These are phyloP conservation scores for Notodonta ziczac DNA, from an alignment of 2,888 invertebrate species.

Conservation along the genomic window DNA sequence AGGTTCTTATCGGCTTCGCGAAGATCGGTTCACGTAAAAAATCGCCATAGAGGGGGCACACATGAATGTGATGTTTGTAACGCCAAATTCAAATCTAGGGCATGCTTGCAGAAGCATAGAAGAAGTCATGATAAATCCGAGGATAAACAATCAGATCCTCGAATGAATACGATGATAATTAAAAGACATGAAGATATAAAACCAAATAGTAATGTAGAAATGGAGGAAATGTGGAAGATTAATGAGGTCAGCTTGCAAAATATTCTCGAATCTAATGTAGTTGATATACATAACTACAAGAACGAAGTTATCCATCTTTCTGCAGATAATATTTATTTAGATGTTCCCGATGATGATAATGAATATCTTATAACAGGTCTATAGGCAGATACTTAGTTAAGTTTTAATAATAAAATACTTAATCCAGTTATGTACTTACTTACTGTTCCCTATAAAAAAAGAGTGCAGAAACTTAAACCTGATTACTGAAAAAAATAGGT, in stretches of 20 bases:
- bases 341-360: conserved; percentile 39
- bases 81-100: conserved; percentile 55
- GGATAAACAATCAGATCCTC: not conserved
- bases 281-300: conserved; percentile 17
- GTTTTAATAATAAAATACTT: too few relatives aligned
- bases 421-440: too few relatives aligned
- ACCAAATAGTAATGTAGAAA: not conserved
- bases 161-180: not conserved
- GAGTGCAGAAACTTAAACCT: too few relatives aligned
- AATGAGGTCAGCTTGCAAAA: conserved; percentile 16
- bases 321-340: conserved; percentile 40
- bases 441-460: too few relatives aligned
- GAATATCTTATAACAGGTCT: conserved; percentile 22
- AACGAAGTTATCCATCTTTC: conserved; percentile 15
- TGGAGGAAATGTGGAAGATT: conserved; percentile 22
- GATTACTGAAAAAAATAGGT: too few relatives aligned
- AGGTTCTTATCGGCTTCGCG: conserved; percentile 67
- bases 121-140: conserved; percentile 34
- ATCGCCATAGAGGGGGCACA: conserved; percentile 53
- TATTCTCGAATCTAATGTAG: conserved; percentile 16
- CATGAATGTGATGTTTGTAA: conserved; percentile 62
- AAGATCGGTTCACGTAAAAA: conserved; percentile 62
- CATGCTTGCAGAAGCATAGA: conserved; percentile 58
- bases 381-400: not conserved
- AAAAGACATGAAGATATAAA: conserved; percentile 1